Evolutionary conservation across 2,797 vertebrate genomes (phyloP).

Genomic region (Erpetoichthys calabaricus): DNA sequence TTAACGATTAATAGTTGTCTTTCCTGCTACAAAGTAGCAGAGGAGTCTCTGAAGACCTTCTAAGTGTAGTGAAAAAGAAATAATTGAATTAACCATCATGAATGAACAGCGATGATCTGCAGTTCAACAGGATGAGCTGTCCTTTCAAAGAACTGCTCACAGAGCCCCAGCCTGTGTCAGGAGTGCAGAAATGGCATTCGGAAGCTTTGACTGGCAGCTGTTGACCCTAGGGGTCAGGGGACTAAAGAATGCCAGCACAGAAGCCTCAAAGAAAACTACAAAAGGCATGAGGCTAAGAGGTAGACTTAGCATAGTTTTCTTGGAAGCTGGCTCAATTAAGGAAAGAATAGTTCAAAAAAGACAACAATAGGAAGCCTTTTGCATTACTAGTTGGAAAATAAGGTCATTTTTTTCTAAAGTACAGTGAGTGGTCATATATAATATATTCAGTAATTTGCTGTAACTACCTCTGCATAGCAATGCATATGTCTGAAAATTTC

Average conservation of each 20-base stretch:
- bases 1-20: constrained; percentile 8
- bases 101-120: constrained; percentile 63
- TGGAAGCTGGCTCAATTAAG: too few species aligned
- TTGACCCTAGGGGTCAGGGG: constrained; percentile 47
- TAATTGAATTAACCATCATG: constrained; percentile 63
- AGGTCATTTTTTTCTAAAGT: too few species aligned
- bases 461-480: too few species aligned
- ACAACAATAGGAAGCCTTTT: too few species aligned
- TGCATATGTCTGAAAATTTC: too few species aligned
- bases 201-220: constrained; percentile 53
- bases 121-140: constrained; percentile 35
- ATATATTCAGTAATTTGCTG: too few species aligned
- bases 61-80: constrained; percentile 20
- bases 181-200: constrained; percentile 38
- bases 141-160: constrained; percentile 46
- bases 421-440: too few species aligned
- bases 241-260: constrained; percentile 41
- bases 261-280: background rate
- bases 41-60: constrained; percentile 13
- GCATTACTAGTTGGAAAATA: too few species aligned
- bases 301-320: too few species aligned
- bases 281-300: background rate
- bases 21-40: constrained; percentile 18
- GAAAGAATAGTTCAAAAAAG: too few species aligned
- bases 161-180: constrained; percentile 41